Evolutionary conservation across 2,113 vertebrate species (phyloP).

Genomic region (Esox niger): DNA sequence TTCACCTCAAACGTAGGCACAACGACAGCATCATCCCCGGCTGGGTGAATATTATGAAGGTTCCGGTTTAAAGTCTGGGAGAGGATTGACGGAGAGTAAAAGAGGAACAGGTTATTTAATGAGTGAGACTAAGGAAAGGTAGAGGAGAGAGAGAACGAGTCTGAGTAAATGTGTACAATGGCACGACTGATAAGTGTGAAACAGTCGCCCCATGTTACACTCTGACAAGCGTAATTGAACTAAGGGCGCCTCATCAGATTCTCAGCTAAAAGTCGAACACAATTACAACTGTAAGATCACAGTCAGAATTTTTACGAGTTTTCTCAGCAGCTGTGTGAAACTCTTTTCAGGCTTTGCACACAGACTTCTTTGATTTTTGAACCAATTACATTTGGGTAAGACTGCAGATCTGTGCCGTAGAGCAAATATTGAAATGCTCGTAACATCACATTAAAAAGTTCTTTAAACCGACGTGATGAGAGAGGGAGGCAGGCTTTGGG

Average conservation of each 20-base stretch:
- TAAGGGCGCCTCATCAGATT: constrained; percentile 45
- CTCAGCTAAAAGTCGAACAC: constrained; percentile 53
- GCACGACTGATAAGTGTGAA: not conserved
- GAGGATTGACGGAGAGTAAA: constrained; percentile 9
- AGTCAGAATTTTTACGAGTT: constrained; percentile 40
- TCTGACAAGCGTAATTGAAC: constrained; percentile 49
- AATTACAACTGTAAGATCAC: constrained; percentile 61
- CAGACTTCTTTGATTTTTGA: constrained; percentile 51
- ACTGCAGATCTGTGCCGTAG: constrained; percentile 10
- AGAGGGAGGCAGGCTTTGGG: not conserved
- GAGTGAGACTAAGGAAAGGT: constrained; percentile 2
- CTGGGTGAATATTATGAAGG: constrained; percentile 41
- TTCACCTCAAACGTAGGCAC: constrained; percentile 46
- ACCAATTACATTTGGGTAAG: constrained; percentile 61
- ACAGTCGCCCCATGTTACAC: constrained; percentile 22
- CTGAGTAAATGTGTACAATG: not conserved
- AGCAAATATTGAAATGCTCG: constrained; percentile 36
- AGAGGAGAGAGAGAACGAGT: not conserved
- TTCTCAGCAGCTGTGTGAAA: constrained; percentile 9
- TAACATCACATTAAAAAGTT: constrained; percentile 32
- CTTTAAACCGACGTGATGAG: constrained; percentile 40
- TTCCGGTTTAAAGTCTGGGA: constrained; percentile 32
- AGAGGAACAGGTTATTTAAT: not conserved
- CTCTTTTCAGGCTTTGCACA: not conserved
- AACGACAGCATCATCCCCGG: constrained; percentile 46